phyloP scores from a whole-genome alignment of 2,113 vertebrate species.

The Pelmatolapia mariae region DNA sequence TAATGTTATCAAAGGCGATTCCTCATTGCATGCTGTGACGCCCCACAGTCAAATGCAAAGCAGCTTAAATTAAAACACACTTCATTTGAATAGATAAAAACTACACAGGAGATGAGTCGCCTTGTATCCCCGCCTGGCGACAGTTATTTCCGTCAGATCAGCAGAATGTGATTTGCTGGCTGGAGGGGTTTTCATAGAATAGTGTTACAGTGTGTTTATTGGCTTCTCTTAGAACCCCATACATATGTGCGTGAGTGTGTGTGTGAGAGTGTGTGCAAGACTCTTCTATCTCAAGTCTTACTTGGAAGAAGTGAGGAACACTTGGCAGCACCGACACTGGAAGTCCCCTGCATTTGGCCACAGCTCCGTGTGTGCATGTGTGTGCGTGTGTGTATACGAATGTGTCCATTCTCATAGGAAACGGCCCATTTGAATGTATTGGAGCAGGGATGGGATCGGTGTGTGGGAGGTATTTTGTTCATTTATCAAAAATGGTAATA shows the following conservation, averaged over 20 bases:
- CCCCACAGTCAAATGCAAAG: conserved; percentile 71
- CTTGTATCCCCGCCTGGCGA: conserved; percentile 33
- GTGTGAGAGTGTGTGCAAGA: background rate
- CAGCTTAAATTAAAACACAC: conserved; percentile 66
- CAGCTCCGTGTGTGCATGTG: conserved; percentile 16
- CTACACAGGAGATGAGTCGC: conserved; percentile 47
- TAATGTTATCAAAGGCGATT: conserved; percentile 60
- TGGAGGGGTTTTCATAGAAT: conserved; percentile 36
- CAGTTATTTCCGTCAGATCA: conserved; percentile 51
- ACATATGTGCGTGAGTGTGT: background rate
- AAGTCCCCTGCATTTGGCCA: conserved; percentile 70
- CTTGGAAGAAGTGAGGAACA: conserved; percentile 56
- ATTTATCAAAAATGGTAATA: conserved; percentile 53
- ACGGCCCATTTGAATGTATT: conserved; percentile 56
- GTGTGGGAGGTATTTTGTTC: conserved; percentile 66
- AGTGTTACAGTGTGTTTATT: conserved; percentile 12
- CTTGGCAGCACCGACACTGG: conserved; percentile 70
- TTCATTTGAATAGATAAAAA: conserved; percentile 58
- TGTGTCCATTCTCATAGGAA: conserved; percentile 42
- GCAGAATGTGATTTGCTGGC: conserved; percentile 37
- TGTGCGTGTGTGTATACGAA: background rate
- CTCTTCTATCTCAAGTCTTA: conserved; percentile 37
- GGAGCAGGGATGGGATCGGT: conserved; percentile 44
- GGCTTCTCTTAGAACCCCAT: background rate
- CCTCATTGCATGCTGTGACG: conserved; percentile 53